Evolutionary conservation across 2,888 invertebrate genomes (phyloP).

Genomic region (Apotomis betuletana): DNA sequence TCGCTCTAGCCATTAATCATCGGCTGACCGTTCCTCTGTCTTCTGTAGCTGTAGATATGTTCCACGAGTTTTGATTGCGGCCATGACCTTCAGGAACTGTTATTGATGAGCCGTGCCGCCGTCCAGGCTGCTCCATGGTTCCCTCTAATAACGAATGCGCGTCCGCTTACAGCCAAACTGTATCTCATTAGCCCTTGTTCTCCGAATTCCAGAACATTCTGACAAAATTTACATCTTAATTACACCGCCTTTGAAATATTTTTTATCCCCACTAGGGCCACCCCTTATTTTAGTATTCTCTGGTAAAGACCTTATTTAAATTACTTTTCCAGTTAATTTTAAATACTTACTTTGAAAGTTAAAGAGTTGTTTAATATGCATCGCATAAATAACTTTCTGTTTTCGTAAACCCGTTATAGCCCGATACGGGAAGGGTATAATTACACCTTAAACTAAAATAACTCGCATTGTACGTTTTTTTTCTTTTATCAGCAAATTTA

Average conservation of each 20-base stretch:
- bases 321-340: slow-evolving; percentile 53
- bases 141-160: slow-evolving; percentile 26
- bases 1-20: slow-evolving; percentile 44
- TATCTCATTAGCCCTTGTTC: slow-evolving; percentile 36
- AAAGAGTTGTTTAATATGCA: slow-evolving; percentile 53
- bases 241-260: slow-evolving; percentile 48
- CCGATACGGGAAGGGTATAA: too few relatives aligned
- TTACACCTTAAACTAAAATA: too few relatives aligned
- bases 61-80: slow-evolving; percentile 36
- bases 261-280: slow-evolving; percentile 44
- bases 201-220: slow-evolving; percentile 44
- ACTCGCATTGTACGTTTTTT: too few relatives aligned
- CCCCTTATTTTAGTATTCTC: slow-evolving; percentile 48
- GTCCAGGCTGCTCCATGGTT: slow-evolving; percentile 13
- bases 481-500: too few relatives aligned
- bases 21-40: slow-evolving; percentile 39
- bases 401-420: slow-evolving; percentile 44
- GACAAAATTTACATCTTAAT: slow-evolving; percentile 54
- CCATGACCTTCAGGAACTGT: slow-evolving; percentile 40
- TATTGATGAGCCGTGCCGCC: slow-evolving; percentile 32
- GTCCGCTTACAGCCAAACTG: slow-evolving; percentile 5
- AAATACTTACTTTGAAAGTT: slow-evolving; percentile 50
- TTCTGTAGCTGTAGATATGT: slow-evolving; percentile 36
- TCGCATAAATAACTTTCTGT: slow-evolving; percentile 49
- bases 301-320: slow-evolving; percentile 56